These are phyloP conservation scores for Hydrochoerus hydrochaeris DNA, from an alignment of 2,113 vertebrate genomes.

Conservation along the genomic window DNA sequence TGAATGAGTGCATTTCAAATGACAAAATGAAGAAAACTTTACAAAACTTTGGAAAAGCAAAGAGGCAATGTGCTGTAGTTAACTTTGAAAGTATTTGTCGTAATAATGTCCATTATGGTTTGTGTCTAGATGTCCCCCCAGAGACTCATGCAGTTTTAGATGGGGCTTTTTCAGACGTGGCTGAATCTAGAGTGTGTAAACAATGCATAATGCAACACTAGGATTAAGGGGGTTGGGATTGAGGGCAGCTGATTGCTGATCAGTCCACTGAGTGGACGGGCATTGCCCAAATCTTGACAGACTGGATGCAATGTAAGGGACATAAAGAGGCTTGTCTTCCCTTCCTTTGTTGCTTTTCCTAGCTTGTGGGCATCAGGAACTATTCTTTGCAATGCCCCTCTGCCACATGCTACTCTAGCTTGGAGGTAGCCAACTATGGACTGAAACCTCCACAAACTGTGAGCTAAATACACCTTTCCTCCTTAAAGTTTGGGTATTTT, in stretches of 20 bases:
- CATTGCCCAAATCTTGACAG: neutral
- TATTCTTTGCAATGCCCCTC: neutral
- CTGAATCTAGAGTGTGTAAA: neutral
- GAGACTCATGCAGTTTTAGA: neutral
- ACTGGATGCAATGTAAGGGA: neutral
- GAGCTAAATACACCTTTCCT: neutral
- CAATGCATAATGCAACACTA: neutral
- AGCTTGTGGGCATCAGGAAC: neutral
- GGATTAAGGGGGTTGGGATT: neutral
- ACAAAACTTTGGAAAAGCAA: conserved; percentile 3
- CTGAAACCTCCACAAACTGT: neutral
- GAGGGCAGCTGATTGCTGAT: neutral
- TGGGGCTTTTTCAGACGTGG: neutral
- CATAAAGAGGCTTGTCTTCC: neutral
- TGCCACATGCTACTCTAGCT: neutral
- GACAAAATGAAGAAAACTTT: neutral
- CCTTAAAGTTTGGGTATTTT: neutral
- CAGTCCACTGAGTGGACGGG: neutral
- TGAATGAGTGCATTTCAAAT: neutral
- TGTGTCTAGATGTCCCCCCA: neutral
- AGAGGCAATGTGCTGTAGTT: neutral
- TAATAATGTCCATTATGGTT: neutral
- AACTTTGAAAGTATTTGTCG: neutral
- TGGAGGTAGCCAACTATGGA: neutral
- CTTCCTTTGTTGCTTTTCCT: neutral